Evolutionary conservation across 2,797 vertebrate species (phyloP).

Genomic region (Cyprinella venusta): DNA sequence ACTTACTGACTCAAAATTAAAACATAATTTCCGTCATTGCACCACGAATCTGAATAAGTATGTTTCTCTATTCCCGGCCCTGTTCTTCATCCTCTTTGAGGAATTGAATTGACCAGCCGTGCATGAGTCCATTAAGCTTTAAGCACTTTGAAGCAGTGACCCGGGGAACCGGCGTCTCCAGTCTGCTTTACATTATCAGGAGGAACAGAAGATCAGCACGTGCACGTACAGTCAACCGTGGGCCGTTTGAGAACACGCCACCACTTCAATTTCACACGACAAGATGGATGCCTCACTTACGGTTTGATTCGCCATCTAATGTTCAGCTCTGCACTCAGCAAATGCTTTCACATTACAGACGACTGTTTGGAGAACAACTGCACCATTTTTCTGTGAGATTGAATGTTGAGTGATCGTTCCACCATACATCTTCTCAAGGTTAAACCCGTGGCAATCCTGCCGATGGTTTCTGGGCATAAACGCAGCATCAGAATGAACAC

Average conservation of each 20-base stretch:
- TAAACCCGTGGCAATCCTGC: constrained; percentile 26
- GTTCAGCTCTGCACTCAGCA: neutral
- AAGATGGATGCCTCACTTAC: constrained; percentile 46
- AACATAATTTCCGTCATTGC: neutral
- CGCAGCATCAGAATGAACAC: neutral
- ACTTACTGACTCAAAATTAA: neutral
- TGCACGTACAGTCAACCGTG: constrained; percentile 10
- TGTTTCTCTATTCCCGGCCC: neutral
- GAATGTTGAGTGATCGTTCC: constrained; percentile 38
- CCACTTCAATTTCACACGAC: constrained; percentile 3
- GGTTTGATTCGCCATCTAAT: constrained; percentile 11
- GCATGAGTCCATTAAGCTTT: constrained; percentile 23
- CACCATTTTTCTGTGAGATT: constrained; percentile 47
- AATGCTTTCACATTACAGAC: constrained; percentile 2
- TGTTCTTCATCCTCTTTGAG: neutral
- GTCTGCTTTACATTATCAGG: constrained; percentile 20
- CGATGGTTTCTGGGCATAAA: neutral
- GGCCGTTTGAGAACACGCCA: constrained; percentile 17
- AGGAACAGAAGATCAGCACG: constrained; percentile 4
- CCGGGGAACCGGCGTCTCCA: neutral
- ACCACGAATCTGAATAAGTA: neutral
- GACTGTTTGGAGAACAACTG: constrained; percentile 25
- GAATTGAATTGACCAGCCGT: constrained; percentile 2
- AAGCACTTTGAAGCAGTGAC: neutral
- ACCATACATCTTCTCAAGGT: constrained; percentile 53